Evolutionary conservation across 2,113 vertebrate genomes (phyloP), one percentile per base, ranked within the genome.

Genomic region (Burhinus oedicnemus): DNA sequence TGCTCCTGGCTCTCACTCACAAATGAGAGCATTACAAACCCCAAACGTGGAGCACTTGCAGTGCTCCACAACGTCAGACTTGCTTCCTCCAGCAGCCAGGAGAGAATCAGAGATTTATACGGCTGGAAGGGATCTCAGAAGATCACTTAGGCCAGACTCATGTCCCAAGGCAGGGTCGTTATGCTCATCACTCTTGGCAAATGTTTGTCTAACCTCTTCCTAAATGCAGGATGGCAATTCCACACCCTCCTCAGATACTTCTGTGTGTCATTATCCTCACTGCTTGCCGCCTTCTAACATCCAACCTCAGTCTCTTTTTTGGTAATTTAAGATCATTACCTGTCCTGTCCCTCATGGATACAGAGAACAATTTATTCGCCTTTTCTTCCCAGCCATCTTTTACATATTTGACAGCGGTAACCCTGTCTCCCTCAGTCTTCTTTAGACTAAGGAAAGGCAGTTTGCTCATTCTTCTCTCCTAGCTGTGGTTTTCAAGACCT

Each of bases 171-270:
- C 77, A 89, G 78, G 57, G 93, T 85, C 7, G 3, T 79, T 79
- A 68, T 54, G 51, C 65, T 95, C 78, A 52, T 94, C 57, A 96
- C 47, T 64, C 65, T 76, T 79, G 91, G 87, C 84, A 93, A 76
- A 71, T 15, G 26, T 27, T 85, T 76, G n/a, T 36, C 72, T 95
- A 87, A 79, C 51, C 12, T 52, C 79, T 94, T 91, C 42, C 84
- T 89, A 57, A 78, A 79, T 3, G 4, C 36, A 64, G 61, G 54
- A 84, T 38, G 8, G 55, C 0, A 0, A 93, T 70, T 93, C 89
- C 79, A 87, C 69, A 70, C 32, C 72, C 89, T 84, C 47, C 29
- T 78, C 69, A 38, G 64, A 74, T 71, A 81, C 47, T 87, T 72
- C 38, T 82, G 42, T 51, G 72, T 66, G 38, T 81, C 61, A 34